Base-by-base conservation (phyloP, 1,140 invertebrate species). In the Arion vulgaris region DNA sequence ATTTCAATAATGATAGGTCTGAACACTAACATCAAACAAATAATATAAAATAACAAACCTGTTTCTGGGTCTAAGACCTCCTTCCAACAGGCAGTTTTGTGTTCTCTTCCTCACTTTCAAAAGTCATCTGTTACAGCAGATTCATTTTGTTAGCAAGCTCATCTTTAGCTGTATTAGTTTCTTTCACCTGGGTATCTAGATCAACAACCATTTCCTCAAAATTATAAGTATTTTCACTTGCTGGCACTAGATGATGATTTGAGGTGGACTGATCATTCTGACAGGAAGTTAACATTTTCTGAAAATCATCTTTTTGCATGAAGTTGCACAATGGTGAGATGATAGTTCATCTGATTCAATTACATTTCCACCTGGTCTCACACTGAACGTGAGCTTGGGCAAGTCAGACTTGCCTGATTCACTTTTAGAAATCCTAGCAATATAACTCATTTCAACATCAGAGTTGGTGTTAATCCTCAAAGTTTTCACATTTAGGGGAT, bases 31-130 rank as follows among this genome's bases (percentile, higher is more conserved):
- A n/a, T n/a, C n/a, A n/a, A n/a, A n/a, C n/a, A n/a, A n/a, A n/a
- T 7, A 45, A 45, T 5, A 45, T 32, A 51, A 57, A 53, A 34
- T 9, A 34, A 57, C 41, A 32, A 32, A 57, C 41, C 74, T 77
- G 74, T 51, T 39, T 45, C 19, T 53, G 19, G 36, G 15, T 77
- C 51, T 77, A 34, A 2, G 11, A 45, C 51, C 28, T 77, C 41
- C 28, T 49, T 57, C 51, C 74, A 77, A 57, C 74, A 77, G 1
- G 74, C 74, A 2, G 23, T 49, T 32, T 66, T 34, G n/a, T 32
- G 28, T 7, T 32, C 2, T 28, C 28, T 66, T n/a, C 62, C 62
- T 66, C n/a, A 32, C 62, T 32, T 32, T 66, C 28, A 66, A 11
- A 4, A 66, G n/a, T 28, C 17, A 2, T 28, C 28, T 66, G 5